Base-by-base conservation (phyloP, 1,140 invertebrate species). In the Drosophila nasuta region DNA sequence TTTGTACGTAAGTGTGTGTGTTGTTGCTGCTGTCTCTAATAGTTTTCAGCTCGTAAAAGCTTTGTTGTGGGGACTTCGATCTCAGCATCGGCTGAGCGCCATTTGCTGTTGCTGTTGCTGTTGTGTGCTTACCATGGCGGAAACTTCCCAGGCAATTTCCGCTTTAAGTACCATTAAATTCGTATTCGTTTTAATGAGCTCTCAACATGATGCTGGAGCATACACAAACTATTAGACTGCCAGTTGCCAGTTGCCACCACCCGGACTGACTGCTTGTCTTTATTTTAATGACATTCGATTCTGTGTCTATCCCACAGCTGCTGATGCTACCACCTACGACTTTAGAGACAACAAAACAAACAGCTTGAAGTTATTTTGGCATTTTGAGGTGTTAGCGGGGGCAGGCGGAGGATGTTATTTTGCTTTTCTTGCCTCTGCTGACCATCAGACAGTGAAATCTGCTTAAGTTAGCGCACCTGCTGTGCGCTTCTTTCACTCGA, bases 161-260 rank as follows among this genome's bases (percentile, higher is more conserved):
- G 89, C 83, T 91, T 91, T 88, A 91, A 91, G 89, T 91, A 85
- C 83, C 89, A 91, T 91, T 91, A 91, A 91, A 91, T 89, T 91
- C 89, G 89, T 80, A 91, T 91, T 85, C 83, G 79, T 89, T 88
- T 91, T 91, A 91, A 91, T 91, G 89, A 91, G 89, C 88, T 91
- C 89, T 91, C 88, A 91, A 91, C 89, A 91, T 91, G 88, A 85
- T 88, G 85, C 80, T 79, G 63, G 43, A 49, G 49, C 43, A 2
- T 38, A 46, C 25, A 7, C 33, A 35, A 25, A n/a, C 67, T 35
- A 49, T 8, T 10, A 7, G 10, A 51, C 59, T 13, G 48, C 20
- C 20, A 20, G 20, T 20, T 20, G 30, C 48, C 20, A 38, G 15
- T 25, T 25, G 20, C 20, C 33, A 33, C 48, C 71, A n/a, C 54